Conservation (phyloP, 2,113 vertebrate genomes). For the Glareola pratincola region DNA sequence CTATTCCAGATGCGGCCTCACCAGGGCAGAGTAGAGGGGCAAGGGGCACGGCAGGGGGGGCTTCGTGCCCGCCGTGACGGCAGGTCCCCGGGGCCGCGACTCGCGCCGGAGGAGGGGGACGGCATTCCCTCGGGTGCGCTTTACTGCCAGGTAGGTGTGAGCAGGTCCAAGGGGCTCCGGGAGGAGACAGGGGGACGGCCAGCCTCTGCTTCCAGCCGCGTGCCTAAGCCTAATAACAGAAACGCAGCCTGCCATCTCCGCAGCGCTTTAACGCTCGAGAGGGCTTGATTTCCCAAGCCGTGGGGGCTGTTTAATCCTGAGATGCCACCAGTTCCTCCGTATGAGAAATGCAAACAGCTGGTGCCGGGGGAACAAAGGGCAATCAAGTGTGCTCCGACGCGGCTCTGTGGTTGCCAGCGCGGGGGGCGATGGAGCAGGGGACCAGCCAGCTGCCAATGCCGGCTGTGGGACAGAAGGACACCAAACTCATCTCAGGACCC, state of each 20-base stretch:
- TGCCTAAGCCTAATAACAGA: not conserved
- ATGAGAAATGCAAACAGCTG: not conserved
- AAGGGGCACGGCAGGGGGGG: too few species aligned
- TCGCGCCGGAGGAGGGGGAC: accelerated
- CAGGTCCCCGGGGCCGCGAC: not conserved
- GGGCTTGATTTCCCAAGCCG: not conserved
- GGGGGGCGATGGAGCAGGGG: accelerated
- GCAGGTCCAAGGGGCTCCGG: not conserved
- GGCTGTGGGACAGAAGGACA: accelerated
- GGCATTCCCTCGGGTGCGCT: accelerated
- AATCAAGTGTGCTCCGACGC: accelerated
- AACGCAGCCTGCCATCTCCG: not conserved
- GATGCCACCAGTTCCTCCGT: not conserved
- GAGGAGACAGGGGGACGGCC: accelerated
- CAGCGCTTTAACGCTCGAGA: not conserved
- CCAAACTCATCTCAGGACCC: not conserved
- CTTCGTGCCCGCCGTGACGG: accelerated
- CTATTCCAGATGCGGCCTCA: too few species aligned
- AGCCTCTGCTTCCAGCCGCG: not conserved
- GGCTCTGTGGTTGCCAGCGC: not conserved
- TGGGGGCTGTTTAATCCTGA: not conserved
- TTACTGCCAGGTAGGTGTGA: accelerated
- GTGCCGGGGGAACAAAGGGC: not conserved
- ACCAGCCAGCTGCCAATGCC: not conserved
- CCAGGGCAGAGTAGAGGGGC: too few species aligned